Evolutionary conservation across 1,140 invertebrate genomes (phyloP), one percentile per base, ranked within the genome.

Genomic region (Metopolophium dirhodum): DNA sequence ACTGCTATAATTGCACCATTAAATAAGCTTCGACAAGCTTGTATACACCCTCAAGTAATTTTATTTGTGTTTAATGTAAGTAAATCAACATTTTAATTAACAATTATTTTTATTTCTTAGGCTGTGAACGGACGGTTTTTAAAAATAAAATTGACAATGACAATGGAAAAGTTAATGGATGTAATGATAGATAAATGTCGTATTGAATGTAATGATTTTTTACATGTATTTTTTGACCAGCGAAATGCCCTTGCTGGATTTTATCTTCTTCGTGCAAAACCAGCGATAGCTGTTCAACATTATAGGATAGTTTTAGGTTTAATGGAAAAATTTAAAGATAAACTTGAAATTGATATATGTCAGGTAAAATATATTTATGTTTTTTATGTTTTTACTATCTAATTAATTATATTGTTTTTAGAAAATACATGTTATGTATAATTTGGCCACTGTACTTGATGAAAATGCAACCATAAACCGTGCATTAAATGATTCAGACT

Each of bases 241-340:
- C 95, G 97, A 49, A 98, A 98, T 95, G 97, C 96, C 94, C 94
- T 96, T 90, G 97, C 97, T 37, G 97, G 96, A 14, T 94, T 97
- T n/a, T 94, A 96, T 94, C 96, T 97, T n/a, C 96, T 97, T 49
- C 94, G 95, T 49, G 94, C 96, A 86, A 94, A 97, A 94, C 96
- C 95, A 93, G 93, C 92, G 0, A 94, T 96, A 93, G 97, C 97
- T 18, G 96, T 96, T 7, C 95, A 96, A 83, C 95, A 96, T 87
- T 98, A 98, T 95, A 95, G 97, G 82, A 95, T 96, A 92, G 96
- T 97, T 8, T 94, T 97, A 47, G 95, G 95, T 87, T 94, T 96
- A 41, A 95, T 96, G 9, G 95, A 96, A 47, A 95, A 96, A 94
- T 96, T 96, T 94, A 95, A 96, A 93, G 95, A 95, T 41, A 54